Evolutionary conservation across 2,797 vertebrate genomes (phyloP), one percentile per base, ranked within the genome.

Genomic region (Sciurus carolinensis): DNA sequence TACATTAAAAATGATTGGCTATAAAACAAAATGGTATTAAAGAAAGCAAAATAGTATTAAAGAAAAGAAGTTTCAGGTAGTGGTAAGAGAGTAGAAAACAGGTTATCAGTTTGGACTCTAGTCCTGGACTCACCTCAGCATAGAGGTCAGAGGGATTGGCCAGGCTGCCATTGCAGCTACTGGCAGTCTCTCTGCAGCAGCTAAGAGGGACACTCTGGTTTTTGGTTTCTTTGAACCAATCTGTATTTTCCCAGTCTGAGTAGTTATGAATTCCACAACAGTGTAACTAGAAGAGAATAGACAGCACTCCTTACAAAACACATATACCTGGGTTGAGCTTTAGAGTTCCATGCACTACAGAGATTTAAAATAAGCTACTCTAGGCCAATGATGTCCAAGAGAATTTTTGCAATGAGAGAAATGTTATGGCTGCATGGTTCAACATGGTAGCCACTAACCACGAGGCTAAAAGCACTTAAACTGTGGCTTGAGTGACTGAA

Each of bases 191-290:
- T 98, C 99, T 99, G 98, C 99, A 99, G 97, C 99, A 99, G 98
- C 99, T 99, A 57, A 99, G 98, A 0, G 99, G 99, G 42, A 99
- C 99, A 0, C 99, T 99, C 98, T 99, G 99, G 97, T 99, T 99
- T 98, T 98, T 99, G 28, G 99, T 99, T 97, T 99, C 99, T 96
- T 99, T 99, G 98, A 99, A 99, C 99, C 99, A 99, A 95, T 98
- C 98, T 0, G 99, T 99, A 73, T 99, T 99, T 98, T 99, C 99
- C 99, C 99, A 99, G 98, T 99, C 99, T 92, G 99, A 99, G 97
- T 99, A 99, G 98, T 99, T 99, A 97, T 99, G 99, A 95, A 99
- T 99, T 85, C 99, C 99, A 75, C 99, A 99, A 98, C 99, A 99
- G 96, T 98, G 99, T 95, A 99, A 98, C 99, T 98, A 83, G 12